Conservation (phyloP, 1,140 invertebrate genomes). For the Oedothorax gibbosus region DNA sequence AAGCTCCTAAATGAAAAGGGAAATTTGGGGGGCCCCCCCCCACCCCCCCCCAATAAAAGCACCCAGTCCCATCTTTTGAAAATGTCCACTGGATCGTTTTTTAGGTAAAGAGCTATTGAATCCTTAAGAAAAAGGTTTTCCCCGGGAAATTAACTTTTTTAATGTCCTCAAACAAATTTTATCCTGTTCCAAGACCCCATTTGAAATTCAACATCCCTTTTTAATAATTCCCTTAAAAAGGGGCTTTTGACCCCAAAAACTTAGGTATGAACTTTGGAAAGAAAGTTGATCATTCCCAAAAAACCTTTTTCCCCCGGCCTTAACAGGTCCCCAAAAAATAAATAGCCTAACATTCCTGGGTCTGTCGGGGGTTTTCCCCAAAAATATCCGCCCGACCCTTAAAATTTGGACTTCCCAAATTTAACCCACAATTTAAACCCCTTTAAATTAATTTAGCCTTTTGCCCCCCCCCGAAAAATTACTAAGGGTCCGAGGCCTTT, state of each 20-base stretch:
- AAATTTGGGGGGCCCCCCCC: neutral
- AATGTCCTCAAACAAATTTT: constrained; percentile 17
- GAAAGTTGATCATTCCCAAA: constrained; percentile 46
- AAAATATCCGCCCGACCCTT: neutral
- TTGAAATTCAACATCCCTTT: constrained; percentile 33
- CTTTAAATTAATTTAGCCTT: constrained; percentile 66
- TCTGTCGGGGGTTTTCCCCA: constrained; percentile 63
- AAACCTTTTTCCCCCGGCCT: constrained; percentile 34
- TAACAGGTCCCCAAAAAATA: neutral
- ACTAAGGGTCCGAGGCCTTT: constrained; percentile 45
- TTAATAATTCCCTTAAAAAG: constrained; percentile 25
- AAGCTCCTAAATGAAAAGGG: constrained; percentile 30
- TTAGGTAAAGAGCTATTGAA: constrained; percentile 62
- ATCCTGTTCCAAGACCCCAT: constrained; percentile 14
- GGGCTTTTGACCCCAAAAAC: constrained; percentile 27
- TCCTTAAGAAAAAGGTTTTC: constrained; percentile 56
- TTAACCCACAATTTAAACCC: constrained; percentile 66
- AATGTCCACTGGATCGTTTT: constrained; percentile 13
- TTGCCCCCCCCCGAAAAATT: constrained; percentile 65
- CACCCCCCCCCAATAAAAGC: neutral
- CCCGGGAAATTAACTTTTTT: constrained; percentile 34
- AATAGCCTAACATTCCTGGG: constrained; percentile 66
- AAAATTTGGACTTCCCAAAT: neutral
- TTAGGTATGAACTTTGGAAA: constrained; percentile 48
- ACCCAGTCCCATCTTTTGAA: constrained; percentile 26